Evolutionary conservation across 2,888 invertebrate genomes (phyloP).

Genomic region (Gisinianus flammeolus): DNA sequence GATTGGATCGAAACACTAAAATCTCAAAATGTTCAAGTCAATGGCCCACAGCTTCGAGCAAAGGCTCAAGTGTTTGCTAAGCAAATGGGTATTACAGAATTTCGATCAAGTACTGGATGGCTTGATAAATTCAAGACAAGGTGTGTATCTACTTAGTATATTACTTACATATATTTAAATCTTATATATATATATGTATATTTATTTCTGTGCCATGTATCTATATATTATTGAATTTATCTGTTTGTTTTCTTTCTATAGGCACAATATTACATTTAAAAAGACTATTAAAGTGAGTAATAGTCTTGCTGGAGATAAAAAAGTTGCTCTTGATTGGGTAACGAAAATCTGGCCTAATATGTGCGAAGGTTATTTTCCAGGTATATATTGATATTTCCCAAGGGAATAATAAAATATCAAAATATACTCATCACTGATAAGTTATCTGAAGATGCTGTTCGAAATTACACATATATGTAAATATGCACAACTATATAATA

Average conservation of each 20-base stretch:
- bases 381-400: too few species aligned
- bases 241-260: too few species aligned
- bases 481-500: too few species aligned
- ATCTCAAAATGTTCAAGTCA: conserved; percentile 60
- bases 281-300: conserved; percentile 53
- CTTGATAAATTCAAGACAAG: conserved; percentile 58
- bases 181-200: too few species aligned
- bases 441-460: too few species aligned
- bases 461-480: too few species aligned
- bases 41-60: conserved; percentile 47
- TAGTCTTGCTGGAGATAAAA: conserved; percentile 41
- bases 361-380: neutral
- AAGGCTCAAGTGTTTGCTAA: conserved; percentile 48
- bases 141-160: too few species aligned
- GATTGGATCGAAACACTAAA: conserved; percentile 48
- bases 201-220: too few species aligned
- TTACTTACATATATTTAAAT: too few species aligned
- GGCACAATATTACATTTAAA: conserved; percentile 53
- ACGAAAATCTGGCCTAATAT: conserved; percentile 51
- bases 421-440: too few species aligned
- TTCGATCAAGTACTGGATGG: conserved; percentile 59
- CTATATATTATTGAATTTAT: too few species aligned
- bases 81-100: conserved; percentile 44
- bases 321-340: conserved; percentile 58
- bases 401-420: too few species aligned